Base-by-base conservation (phyloP, 2,797 vertebrate species). In the Pteronotus mesoamericanus region DNA sequence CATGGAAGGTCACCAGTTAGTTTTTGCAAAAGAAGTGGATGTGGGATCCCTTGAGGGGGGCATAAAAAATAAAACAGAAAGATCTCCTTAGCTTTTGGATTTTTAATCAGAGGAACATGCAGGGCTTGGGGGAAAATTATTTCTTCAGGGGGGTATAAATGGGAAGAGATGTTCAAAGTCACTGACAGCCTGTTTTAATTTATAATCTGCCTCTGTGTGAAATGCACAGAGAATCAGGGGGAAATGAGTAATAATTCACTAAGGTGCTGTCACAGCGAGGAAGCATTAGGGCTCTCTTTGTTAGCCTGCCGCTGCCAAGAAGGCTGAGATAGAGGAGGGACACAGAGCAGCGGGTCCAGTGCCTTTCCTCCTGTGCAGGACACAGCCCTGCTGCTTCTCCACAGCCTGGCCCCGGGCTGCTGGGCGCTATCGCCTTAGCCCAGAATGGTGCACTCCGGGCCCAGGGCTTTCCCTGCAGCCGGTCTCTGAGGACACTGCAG, bases 171-270 rank as follows among this genome's bases (percentile, higher is more conserved):
- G 94, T 92, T 97, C 95, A 86, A 92, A 97, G 96, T 96, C 95
- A 86, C 93, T 97, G 97, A 97, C 97, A 96, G 97, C 91, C 95
- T 66, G 95, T 87, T 97, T 94, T 97, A 98, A 98, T 98, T 97
- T 98, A 97, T 95, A 95, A 97, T 96, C 95, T 97, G 93, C 97
- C 96, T 97, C 93, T 24, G 93, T 94, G 91, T 93, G 95, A 97
- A 96, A 95, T 74, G 91, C 94, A 83, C 95, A 94, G 95, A 96
- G 96, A 96, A 95, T 91, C 42, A 22, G 87, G 92, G 92, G 86
- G 91, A 89, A 94, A 91, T 96, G 97, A 96, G 95, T 89, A 94
- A 96, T 98, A 97, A 97, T 93, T 98, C 96, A 97, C 96, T 21
- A 75, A 93, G 96, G 92, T 94, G 87, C 97, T 95, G 87, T 97